These are phyloP conservation scores for Molothrus aeneus DNA, from an alignment of 2,797 vertebrate species.

Conservation along the genomic window DNA sequence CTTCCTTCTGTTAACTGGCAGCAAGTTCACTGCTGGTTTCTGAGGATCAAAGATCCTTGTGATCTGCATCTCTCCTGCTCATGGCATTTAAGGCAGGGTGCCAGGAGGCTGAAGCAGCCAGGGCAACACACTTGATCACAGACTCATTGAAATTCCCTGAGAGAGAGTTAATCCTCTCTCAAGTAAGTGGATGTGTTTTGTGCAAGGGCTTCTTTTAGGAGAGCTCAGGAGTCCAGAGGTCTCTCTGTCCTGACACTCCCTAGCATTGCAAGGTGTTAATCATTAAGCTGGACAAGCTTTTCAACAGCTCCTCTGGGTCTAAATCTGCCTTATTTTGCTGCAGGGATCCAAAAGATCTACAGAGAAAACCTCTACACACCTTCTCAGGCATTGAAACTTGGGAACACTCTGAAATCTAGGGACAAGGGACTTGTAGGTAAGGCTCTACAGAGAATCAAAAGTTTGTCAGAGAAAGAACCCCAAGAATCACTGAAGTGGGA, in stretches of 20 bases:
- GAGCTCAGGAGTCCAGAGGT: conserved; percentile 71
- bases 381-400: not conserved
- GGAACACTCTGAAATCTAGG: not conserved
- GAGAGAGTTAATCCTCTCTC: not conserved
- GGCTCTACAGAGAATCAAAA: not conserved
- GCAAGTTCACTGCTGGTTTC: conserved; percentile 19
- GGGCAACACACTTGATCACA: not conserved
- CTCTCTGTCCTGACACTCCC: conserved; percentile 45
- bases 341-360: not conserved
- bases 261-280: conserved; percentile 54
- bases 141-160: not conserved
- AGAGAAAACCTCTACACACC: not conserved
- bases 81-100: not conserved
- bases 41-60: conserved; percentile 35
- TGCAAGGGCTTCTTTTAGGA: not conserved
- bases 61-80: not conserved
- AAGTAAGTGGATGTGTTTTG: not conserved
- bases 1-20: conserved; percentile 1
- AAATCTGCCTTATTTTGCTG: not conserved
- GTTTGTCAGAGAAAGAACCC: not conserved
- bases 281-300: conserved; percentile 38
- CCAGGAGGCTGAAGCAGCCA: not conserved
- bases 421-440: not conserved
- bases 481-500: not conserved
- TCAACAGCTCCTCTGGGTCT: not conserved